Conservation (phyloP, 2,797 vertebrate genomes). For the Euthynnus affinis region DNA sequence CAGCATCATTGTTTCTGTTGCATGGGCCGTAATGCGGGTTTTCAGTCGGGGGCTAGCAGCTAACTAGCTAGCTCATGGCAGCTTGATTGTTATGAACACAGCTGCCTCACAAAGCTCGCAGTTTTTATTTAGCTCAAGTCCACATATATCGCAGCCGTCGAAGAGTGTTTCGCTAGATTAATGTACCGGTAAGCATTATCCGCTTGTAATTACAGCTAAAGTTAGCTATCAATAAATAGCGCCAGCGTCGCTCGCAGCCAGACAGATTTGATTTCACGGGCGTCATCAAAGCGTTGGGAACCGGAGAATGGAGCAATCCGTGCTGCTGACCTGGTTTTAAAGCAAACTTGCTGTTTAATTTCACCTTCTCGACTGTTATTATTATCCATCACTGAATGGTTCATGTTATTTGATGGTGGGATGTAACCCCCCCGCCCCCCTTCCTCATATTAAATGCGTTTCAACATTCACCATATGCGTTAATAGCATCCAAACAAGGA, state of each 20-base stretch:
- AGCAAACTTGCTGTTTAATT: neutral
- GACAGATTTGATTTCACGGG: conserved; percentile 81
- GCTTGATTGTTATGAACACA: conserved; percentile 79
- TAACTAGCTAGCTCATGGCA: conserved; percentile 77
- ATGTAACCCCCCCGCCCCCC: rapidly evolving
- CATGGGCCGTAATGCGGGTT: conserved; percentile 83
- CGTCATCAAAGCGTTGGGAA: conserved; percentile 78
- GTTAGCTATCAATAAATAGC: conserved; percentile 81
- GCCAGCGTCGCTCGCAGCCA: conserved; percentile 69
- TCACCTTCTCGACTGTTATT: rapidly evolving
- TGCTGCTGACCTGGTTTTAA: conserved; percentile 28
- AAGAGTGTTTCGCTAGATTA: conserved; percentile 9
- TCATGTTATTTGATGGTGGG: rapidly evolving
- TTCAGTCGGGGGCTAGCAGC: conserved; percentile 70
- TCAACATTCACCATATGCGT: neutral
- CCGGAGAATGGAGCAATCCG: conserved; percentile 56
- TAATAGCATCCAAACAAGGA: conserved; percentile 29
- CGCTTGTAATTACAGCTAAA: conserved; percentile 63
- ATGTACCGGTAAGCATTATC: conserved; percentile 26
- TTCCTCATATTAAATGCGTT: neutral
- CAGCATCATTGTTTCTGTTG: conserved; percentile 89
- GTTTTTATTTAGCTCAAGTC: conserved; percentile 29
- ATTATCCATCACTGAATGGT: rapidly evolving
- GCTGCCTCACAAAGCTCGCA: conserved; percentile 18
- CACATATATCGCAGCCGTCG: neutral